Percentiles rank a stretch among this genome's conserved stretches.
phyloP scores from a whole-genome alignment of 1,140 invertebrate genomes.

The Drosophila ogumai region DNA sequence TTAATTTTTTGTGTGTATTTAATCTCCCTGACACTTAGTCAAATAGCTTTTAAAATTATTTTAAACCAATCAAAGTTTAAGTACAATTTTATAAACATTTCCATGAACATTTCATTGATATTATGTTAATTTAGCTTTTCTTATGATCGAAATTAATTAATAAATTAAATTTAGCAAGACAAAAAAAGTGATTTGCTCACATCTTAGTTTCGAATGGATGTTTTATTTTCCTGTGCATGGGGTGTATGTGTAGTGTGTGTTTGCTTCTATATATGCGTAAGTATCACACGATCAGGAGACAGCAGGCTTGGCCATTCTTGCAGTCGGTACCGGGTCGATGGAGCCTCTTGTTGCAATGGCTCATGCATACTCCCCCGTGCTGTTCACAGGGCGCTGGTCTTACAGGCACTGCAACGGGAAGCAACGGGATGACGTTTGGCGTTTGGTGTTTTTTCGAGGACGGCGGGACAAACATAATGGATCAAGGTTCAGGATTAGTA shows the following conservation, averaged over 20 bases:
- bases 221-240: not conserved
- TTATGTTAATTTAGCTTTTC: no score
- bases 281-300: conserved; percentile 61
- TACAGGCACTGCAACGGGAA: conserved; percentile 65
- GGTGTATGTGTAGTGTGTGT: conserved; percentile 15
- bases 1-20: no score
- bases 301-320: conserved; percentile 72
- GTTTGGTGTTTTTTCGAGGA: conserved; percentile 27
- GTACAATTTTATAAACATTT: no score
- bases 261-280: not conserved
- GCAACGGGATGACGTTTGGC: conserved; percentile 37
- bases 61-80: no score
- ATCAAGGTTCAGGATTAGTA: conserved; percentile 24
- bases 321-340: conserved; percentile 72
- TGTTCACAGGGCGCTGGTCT: conserved; percentile 76
- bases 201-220: no score
- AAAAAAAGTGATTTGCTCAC: no score
- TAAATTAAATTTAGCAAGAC: no score
- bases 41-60: no score
- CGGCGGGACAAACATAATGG: conserved; percentile 24
- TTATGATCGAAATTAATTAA: no score
- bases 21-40: no score
- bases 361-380: conserved; percentile 72
- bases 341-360: conserved; percentile 57
- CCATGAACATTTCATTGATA: no score